Conservation (phyloP, 2,888 invertebrate species). For the Chamaedrilus cognettii region DNA sequence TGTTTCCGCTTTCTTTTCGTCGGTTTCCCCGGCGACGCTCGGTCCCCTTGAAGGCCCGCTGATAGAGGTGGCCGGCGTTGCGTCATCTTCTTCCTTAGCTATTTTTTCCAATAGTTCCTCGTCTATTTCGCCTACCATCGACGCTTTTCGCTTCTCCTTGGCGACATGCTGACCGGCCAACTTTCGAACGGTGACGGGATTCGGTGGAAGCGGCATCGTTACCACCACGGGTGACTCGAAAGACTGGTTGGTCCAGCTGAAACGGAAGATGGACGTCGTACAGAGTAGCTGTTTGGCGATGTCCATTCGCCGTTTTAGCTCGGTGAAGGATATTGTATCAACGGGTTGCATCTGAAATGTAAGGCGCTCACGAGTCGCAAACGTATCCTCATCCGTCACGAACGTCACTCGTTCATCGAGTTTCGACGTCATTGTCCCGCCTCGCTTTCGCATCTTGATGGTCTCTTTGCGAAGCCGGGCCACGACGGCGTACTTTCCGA, state of each 20-base stretch:
- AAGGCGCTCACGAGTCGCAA: constrained; percentile 19
- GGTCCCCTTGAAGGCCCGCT: not conserved
- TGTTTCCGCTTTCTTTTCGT: not conserved
- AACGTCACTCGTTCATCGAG: constrained; percentile 20
- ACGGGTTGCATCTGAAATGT: constrained; percentile 20
- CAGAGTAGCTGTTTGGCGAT: constrained; percentile 16
- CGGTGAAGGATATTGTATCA: constrained; percentile 8
- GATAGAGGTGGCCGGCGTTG: not conserved
- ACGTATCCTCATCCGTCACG: constrained; percentile 15
- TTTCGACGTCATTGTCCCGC: constrained; percentile 16
- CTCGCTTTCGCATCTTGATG: constrained; percentile 18
- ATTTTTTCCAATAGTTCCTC: not conserved
- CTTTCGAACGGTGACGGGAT: constrained; percentile 21
- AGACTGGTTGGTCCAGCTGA: constrained; percentile 20
- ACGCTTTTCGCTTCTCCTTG: constrained; percentile 2
- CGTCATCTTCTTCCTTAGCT: not conserved
- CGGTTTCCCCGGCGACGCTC: not conserved
- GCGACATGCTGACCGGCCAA: constrained; percentile 5
- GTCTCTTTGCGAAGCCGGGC: constrained; percentile 21
- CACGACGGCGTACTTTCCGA: constrained; percentile 21
- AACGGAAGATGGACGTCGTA: constrained; percentile 15
- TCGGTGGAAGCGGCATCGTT: constrained; percentile 24
- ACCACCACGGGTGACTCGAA: constrained; percentile 17
- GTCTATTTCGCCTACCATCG: not conserved
- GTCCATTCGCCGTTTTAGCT: constrained; percentile 10